Evolutionary conservation across 2,888 invertebrate species (phyloP).

Genomic region (Nomada flava): DNA sequence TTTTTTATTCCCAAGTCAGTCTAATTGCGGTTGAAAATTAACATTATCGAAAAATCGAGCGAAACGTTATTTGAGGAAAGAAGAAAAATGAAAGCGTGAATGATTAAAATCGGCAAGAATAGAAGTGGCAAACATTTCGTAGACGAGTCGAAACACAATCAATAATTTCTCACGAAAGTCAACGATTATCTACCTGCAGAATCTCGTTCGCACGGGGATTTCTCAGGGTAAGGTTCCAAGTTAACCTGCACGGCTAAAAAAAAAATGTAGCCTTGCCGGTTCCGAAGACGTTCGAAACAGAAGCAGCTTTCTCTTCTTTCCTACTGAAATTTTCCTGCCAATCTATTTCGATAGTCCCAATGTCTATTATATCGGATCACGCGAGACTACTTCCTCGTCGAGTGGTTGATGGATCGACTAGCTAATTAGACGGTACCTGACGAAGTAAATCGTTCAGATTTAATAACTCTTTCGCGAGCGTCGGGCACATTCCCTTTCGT

Average conservation of each 20-base stretch:
- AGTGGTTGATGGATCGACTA: constrained; percentile 34
- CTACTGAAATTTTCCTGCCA: neutral
- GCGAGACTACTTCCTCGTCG: constrained; percentile 22
- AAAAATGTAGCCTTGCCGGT: neutral
- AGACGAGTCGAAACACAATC: constrained; percentile 57
- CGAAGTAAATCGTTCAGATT: constrained; percentile 41
- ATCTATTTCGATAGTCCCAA: neutral
- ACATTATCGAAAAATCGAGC: too few relatives aligned
- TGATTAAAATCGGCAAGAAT: neutral
- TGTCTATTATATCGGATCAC: constrained; percentile 26
- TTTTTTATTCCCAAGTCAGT: too few relatives aligned
- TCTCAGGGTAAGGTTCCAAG: constrained; percentile 69
- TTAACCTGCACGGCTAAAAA: constrained; percentile 25
- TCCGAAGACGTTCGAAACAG: constrained; percentile 3
- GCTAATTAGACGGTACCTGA: constrained; percentile 41
- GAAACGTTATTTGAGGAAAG: neutral
- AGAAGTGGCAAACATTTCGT: constrained; percentile 58
- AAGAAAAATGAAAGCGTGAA: neutral
- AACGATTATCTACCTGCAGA: constrained; percentile 63
- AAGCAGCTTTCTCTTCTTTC: constrained; percentile 31
- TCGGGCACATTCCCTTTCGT: constrained; percentile 22
- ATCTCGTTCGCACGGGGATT: constrained; percentile 76
- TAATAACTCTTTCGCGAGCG: constrained; percentile 51
- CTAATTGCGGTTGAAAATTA: neutral
- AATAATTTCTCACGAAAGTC: constrained; percentile 68